Base-by-base conservation (phyloP, 1,140 invertebrate genomes). In the Megathymus violae region DNA sequence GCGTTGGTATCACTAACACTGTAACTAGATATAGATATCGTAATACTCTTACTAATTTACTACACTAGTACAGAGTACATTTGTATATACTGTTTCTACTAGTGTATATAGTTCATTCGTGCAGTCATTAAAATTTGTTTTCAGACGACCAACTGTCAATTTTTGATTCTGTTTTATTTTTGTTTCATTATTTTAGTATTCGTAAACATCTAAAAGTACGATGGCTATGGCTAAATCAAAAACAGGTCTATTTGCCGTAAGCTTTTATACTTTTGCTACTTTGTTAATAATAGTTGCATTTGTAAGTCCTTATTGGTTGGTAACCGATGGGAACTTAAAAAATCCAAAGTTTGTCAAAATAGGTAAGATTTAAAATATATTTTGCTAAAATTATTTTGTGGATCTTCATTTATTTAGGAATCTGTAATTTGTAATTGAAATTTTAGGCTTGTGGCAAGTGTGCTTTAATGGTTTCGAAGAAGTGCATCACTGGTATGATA, bases 231-330 rank as follows among this genome's bases (percentile, higher is more conserved):
- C 67, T 22, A 89, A 89, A 74, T 89, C 95, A 64, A 94, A 93
- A 79, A 96, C 93, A 41, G 95, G 95, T 50, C 91, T 94, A 83
- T 93, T 94, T 76, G 95, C 96, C n/a, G 91, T 95, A 25, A 90
- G 87, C 22, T 93, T 94, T 74, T 94, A 95, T 50, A 84, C 89
- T 17, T 67, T 95, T 40, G 95, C 95, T 14, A 95, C 96, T 80
- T 62, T 96, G 64, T 94, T 96, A 62, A 94, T 98, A 65, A 86
- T 98, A 3, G 94, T 98, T 59, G 95, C 97, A 1, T 99, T 98
- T 89, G 95, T 95, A 56, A 97, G 97, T 71, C 97, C 97, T 16
- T 97, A 97, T 83, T 99, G 98, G 98, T 89, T 99, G 15, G 95
- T 96, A 70, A 97, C 96, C 10, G 97, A 98, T 91, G 96, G 96